Conservation (phyloP, 2,113 vertebrate species). For the Crypturellus undulatus region DNA sequence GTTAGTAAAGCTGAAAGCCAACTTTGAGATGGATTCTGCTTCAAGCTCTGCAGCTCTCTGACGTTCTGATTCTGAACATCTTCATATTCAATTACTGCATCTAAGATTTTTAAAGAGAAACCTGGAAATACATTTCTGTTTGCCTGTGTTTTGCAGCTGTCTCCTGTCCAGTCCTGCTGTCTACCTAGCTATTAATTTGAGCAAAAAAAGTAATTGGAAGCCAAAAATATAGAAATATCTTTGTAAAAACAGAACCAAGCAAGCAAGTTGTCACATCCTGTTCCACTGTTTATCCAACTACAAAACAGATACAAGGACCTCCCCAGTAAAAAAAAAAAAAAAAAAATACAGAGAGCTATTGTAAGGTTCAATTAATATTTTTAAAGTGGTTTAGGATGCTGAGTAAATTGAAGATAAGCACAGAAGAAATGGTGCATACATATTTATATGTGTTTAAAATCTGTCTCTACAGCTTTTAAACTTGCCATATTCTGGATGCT, state of each 20-base stretch:
- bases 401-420: neutral
- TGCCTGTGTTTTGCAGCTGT: neutral
- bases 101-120: neutral
- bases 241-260: neutral
- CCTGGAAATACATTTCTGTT: neutral
- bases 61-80: neutral
- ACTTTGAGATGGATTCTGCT: neutral
- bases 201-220: neutral
- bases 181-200: neutral
- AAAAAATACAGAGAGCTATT: neutral
- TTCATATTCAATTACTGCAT: neutral
- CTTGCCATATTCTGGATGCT: neutral
- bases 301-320: neutral
- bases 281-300: neutral
- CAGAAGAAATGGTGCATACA: neutral
- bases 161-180: neutral
- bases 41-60: neutral
- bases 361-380: neutral
- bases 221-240: neutral
- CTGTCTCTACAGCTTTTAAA: neutral
- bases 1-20: neutral
- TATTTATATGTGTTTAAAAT: constrained; percentile 38
- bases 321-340: neutral
- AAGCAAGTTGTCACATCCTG: neutral
- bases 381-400: neutral